Evolutionary conservation across 1,140 invertebrate species (phyloP).

Genomic region (Zaprionus ghesquierei): DNA sequence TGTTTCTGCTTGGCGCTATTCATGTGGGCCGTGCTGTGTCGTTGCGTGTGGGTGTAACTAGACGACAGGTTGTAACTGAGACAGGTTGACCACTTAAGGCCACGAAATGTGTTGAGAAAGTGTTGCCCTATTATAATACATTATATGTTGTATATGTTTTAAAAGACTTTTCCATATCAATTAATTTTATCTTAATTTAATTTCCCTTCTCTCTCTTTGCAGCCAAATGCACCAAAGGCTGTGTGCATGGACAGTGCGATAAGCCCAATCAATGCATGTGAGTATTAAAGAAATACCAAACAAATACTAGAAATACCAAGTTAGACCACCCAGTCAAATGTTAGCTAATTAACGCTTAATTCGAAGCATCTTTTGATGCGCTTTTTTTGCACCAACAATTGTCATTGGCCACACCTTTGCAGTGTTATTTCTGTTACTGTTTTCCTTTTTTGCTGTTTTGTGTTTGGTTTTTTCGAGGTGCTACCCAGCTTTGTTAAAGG

Average conservation of each 20-base stretch:
- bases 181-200: conserved; percentile 48
- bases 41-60: conserved; percentile 53
- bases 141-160: not conserved
- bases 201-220: conserved; percentile 86
- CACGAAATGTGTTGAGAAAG: conserved; percentile 57
- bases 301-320: not conserved
- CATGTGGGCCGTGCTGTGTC: conserved; percentile 33
- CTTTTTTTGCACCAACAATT: conserved; percentile 25
- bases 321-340: conserved; percentile 10
- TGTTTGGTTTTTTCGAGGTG: conserved; percentile 23
- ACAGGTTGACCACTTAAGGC: conserved; percentile 38
- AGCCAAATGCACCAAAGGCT: conserved; percentile 96
- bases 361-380: conserved; percentile 38
- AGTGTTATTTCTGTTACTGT: conserved; percentile 16
- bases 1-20: conserved; percentile 26
- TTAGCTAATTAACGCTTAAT: conserved; percentile 28
- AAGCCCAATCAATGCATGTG: conserved; percentile 97
- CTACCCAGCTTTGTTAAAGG: conserved; percentile 39
- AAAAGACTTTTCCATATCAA: conserved; percentile 48
- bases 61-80: conserved; percentile 5
- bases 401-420: conserved; percentile 48
- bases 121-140: conserved; percentile 15
- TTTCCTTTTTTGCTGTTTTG: conserved; percentile 25
- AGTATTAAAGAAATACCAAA: conserved; percentile 84
- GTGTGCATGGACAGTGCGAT: conserved; percentile 95